Evolutionary conservation across 1,140 invertebrate species (phyloP).

Genomic region (Nasonia giraulti): DNA sequence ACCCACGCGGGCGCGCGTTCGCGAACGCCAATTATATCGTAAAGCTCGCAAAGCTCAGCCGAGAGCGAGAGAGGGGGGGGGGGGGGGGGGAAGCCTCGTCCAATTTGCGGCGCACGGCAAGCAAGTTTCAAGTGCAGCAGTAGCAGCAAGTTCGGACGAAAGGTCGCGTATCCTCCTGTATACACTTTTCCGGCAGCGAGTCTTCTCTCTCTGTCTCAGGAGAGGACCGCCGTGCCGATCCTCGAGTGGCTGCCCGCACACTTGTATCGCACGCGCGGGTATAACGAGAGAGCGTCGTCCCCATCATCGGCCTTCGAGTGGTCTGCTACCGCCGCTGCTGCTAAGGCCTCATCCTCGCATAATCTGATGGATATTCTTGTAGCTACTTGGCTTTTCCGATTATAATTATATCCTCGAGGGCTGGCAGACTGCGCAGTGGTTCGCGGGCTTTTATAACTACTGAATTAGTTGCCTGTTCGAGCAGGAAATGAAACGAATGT

Average conservation of each 20-base stretch:
- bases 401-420: not conserved
- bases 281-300: not conserved
- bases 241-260: not conserved
- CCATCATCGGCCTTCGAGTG: constrained; percentile 34
- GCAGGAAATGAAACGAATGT: too few relatives aligned
- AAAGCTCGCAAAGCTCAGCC: not conserved
- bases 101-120: constrained; percentile 35
- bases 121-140: constrained; percentile 40
- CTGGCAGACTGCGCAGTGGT: too few relatives aligned
- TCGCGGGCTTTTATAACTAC: too few relatives aligned
- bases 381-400: not conserved
- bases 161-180: not conserved
- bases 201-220: not conserved
- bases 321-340: not conserved
- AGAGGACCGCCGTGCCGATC: not conserved
- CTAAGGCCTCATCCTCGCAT: not conserved
- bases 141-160: constrained; percentile 5
- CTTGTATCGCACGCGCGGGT: not conserved
- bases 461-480: too few relatives aligned
- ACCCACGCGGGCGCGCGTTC: not conserved
- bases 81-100: not conserved
- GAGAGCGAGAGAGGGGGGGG: not conserved
- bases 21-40: constrained; percentile 41
- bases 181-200: not conserved
- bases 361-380: not conserved